Percentiles rank a stretch among this genome's conserved stretches.
These are phyloP conservation scores for Sparus aurata DNA, from an alignment of 2,797 vertebrate genomes.

Conservation along the genomic window DNA sequence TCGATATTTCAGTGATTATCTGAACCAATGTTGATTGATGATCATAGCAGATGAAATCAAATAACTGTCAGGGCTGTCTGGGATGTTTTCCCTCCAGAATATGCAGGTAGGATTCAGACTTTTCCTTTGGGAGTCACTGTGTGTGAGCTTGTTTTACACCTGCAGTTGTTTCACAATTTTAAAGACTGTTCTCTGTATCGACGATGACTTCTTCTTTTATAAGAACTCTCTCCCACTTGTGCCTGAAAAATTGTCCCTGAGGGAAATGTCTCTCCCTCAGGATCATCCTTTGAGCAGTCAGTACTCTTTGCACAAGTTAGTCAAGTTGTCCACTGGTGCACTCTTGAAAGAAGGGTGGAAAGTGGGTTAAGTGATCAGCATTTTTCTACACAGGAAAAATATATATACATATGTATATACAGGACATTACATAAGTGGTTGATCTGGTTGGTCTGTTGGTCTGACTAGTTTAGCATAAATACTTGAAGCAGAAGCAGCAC, in stretches of 20 bases:
- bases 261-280: background rate
- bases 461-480: too few species aligned
- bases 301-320: background rate
- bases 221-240: background rate
- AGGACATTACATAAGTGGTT: background rate
- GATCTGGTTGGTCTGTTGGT: too few species aligned
- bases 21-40: constrained; percentile 16
- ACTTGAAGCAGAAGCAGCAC: background rate
- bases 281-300: background rate
- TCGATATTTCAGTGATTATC: constrained; percentile 1
- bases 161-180: background rate
- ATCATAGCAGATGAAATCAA: background rate
- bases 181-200: background rate
- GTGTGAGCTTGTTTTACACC: background rate
- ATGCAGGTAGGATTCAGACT: background rate
- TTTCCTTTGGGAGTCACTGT: constrained; percentile 1
- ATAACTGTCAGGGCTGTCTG: background rate
- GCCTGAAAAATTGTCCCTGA: background rate
- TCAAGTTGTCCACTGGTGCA: background rate
- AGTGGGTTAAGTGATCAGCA: background rate
- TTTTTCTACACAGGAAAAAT: background rate
- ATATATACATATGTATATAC: background rate
- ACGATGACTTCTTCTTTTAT: background rate
- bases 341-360: background rate
- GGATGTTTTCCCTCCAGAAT: background rate